phyloP scores from a whole-genome alignment of 2,797 vertebrate species.

The Cirrhinus mrigala region DNA sequence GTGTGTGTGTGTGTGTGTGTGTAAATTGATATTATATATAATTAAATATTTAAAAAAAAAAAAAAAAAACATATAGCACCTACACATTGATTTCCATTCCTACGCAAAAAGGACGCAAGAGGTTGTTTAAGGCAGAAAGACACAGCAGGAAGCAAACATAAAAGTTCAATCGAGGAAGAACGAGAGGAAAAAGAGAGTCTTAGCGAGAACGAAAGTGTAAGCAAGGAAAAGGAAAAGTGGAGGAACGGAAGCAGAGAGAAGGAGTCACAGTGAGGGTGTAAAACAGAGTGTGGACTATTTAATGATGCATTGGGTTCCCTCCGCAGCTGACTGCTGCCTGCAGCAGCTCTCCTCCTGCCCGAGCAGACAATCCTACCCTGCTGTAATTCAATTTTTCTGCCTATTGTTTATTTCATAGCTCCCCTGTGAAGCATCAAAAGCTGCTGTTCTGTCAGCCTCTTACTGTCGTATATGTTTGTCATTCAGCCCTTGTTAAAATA shows the following conservation, averaged over 20 bases:
- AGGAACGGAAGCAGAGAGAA: conserved; percentile 47
- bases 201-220: conserved; percentile 33
- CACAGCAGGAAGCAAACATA: conserved; percentile 1
- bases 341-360: conserved; percentile 65
- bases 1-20: too few species aligned
- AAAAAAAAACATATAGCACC: too few species aligned
- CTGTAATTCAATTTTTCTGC: conserved; percentile 92
- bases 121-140: conserved; percentile 7
- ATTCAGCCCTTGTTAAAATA: conserved; percentile 97
- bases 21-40: not conserved
- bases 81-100: not conserved
- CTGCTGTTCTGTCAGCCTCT: conserved; percentile 90
- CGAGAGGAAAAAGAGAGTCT: not conserved
- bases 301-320: conserved; percentile 77
- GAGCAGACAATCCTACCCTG: conserved; percentile 76
- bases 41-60: not conserved
- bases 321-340: conserved; percentile 68
- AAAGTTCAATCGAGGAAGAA: conserved; percentile 57
- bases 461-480: conserved; percentile 97
- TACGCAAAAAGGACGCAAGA: not conserved
- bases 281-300: conserved; percentile 73
- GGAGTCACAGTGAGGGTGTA: conserved; percentile 61
- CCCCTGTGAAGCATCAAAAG: conserved; percentile 97
- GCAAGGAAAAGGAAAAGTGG: conserved; percentile 26
- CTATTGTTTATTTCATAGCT: conserved; percentile 97